phyloP scores from a whole-genome alignment of 2,113 vertebrate species.

The Daboia siamensis region DNA sequence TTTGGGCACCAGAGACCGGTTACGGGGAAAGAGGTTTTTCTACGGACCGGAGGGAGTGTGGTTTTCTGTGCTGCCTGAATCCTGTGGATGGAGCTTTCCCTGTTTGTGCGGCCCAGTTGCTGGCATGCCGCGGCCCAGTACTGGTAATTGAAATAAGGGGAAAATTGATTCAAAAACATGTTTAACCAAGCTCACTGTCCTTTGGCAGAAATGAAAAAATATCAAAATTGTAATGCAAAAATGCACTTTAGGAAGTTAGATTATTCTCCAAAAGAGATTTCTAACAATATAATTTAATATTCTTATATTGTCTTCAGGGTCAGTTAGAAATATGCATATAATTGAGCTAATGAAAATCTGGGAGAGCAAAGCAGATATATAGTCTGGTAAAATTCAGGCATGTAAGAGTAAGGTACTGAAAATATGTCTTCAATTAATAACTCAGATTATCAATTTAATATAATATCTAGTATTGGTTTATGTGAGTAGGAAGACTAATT shows the following conservation, averaged over 20 bases:
- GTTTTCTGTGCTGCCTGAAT: no score
- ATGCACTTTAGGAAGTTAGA: neutral
- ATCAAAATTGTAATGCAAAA: neutral
- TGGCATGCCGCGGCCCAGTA: no score
- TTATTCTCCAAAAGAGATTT: neutral
- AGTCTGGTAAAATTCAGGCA: neutral
- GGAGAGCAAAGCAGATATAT: neutral
- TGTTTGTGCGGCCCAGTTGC: no score
- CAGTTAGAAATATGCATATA: neutral
- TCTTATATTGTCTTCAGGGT: neutral
- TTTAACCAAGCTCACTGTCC: neutral
- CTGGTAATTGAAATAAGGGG: neutral
- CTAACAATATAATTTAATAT: neutral
- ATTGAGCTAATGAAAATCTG: constrained; percentile 1
- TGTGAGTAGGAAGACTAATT: neutral
- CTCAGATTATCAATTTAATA: neutral
- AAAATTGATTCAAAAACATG: neutral
- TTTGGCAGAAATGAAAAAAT: neutral
- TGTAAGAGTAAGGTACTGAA: neutral
- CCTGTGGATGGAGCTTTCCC: no score
- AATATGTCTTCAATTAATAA: neutral
- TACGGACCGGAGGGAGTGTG: no score
- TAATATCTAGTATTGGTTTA: neutral
- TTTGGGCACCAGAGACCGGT: no score
- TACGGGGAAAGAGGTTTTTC: no score